Base-by-base conservation (phyloP, 2,888 invertebrate genomes). In the Drosophila acutilabella region DNA sequence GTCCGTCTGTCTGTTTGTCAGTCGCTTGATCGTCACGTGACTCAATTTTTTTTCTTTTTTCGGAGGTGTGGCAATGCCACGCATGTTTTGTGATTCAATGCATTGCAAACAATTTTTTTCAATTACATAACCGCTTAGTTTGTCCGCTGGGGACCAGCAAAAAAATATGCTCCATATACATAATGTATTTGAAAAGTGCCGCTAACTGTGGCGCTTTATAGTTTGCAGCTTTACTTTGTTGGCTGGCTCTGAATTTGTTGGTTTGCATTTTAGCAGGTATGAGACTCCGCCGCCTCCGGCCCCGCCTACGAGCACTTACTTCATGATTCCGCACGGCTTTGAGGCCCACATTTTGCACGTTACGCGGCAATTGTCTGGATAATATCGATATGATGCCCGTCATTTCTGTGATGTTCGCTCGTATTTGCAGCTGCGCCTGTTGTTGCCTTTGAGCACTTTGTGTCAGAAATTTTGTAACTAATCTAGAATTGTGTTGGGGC, bases 311-410 rank as follows among this genome's bases (percentile, higher is more conserved):
- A 51, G 13, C 48, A 86, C 90, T 89, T 91, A 92, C 90, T 91
- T 91, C 84, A 71, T 86, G 84, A 72, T 85, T 87, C 41, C 89
- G 87, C 65, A 86, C 81, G 40, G 81, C 80, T 64, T 86, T 82
- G 6, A 88, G 73, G 51, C 90, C 90, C 71, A 88, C 75, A 60
- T 79, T 91, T 59, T 92, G 83, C 68, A 90, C 81, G 91, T 88
- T 81, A 70, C 93, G 92, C 74, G 93, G 93, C 82, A 93, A 78
- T 82, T 91, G 92, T 75, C 93, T 92, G 76, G 93, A 91, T 74
- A 93, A 92, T 81, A 93, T 88, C 61, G 92, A 92, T 76, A 94
- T 91, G 91, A 94, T 91, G 71, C 93, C 93, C 88, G 93, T 92
- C 93, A 93, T 93, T 65, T 57, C 66, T 70, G 65, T 64, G 71